Conservation (phyloP, 2,113 vertebrate genomes). For the Sceloporus tristichus region DNA sequence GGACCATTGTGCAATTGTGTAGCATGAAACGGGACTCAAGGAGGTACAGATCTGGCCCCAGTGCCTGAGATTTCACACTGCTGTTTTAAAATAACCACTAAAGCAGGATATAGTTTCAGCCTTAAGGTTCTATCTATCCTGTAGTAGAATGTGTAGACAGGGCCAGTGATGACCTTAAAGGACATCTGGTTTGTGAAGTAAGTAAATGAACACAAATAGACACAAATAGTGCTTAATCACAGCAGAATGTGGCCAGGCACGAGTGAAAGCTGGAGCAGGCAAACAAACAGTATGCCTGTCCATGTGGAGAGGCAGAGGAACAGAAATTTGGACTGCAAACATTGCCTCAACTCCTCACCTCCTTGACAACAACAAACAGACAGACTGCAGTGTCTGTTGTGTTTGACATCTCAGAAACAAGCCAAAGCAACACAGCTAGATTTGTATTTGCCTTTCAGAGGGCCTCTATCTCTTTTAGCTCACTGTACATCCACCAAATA, state of each 20-base stretch:
- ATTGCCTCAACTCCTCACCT: not conserved
- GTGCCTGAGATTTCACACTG: no score
- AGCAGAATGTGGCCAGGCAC: not conserved
- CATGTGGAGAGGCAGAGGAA: not conserved
- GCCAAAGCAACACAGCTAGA: not conserved
- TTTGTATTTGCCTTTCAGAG: not conserved
- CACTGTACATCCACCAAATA: not conserved
- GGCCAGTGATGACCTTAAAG: not conserved
- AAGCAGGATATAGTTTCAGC: not conserved
- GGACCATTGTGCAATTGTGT: no score
- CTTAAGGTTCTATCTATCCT: not conserved
- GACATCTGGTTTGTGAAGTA: constrained; percentile 7
- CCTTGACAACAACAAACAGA: not conserved
- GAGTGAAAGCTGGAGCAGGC: not conserved
- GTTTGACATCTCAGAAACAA: constrained; percentile 2
- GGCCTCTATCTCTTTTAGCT: not conserved
- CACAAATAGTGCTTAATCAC: not conserved
- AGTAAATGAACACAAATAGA: not conserved
- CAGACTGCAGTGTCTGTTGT: not conserved
- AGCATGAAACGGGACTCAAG: no score
- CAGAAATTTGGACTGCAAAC: constrained; percentile 18
- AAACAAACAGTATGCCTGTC: not conserved
- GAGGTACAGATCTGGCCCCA: no score
- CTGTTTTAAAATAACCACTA: not conserved
- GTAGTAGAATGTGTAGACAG: no score